Percentiles rank a stretch among this genome's conserved stretches.
Conservation (phyloP, 2,113 vertebrate species). For the Barnardius zonarius region DNA sequence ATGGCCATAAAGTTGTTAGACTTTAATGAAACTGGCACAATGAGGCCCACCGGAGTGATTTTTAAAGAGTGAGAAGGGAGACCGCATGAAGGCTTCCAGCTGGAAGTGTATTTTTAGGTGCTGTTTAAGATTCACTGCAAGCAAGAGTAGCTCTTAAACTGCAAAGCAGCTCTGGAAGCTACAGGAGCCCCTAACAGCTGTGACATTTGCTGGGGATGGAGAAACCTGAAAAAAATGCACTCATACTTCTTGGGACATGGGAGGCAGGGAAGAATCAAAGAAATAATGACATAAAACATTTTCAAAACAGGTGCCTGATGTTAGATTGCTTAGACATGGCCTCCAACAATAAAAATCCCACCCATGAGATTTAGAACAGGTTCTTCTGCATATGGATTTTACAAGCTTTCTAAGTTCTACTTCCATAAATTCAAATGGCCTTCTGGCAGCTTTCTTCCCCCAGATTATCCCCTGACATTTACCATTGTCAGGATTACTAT, state of each 20-base stretch:
- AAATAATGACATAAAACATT: background rate
- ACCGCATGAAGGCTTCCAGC: background rate
- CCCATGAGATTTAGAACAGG: background rate
- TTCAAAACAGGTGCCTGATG: background rate
- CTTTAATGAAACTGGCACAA: background rate
- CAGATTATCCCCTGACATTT: background rate
- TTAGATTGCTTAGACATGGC: background rate
- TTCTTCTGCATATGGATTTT: background rate
- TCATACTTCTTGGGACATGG: background rate
- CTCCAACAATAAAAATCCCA: background rate
- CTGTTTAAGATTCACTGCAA: background rate
- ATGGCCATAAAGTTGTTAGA: background rate
- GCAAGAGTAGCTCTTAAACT: conserved; percentile 3
- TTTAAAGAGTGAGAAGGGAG: background rate
- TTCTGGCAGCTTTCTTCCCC: background rate
- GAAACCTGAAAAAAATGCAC: background rate
- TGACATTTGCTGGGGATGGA: background rate
- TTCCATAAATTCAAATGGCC: background rate
- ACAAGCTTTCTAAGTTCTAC: background rate
- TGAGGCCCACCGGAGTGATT: background rate
- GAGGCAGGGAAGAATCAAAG: background rate
- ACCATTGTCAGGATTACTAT: background rate
- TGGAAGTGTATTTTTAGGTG: background rate
- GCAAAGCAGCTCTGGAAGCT: background rate
- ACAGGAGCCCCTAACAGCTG: background rate